Base-by-base conservation (phyloP, 2,888 invertebrate species). In the Octodonta nipae region DNA sequence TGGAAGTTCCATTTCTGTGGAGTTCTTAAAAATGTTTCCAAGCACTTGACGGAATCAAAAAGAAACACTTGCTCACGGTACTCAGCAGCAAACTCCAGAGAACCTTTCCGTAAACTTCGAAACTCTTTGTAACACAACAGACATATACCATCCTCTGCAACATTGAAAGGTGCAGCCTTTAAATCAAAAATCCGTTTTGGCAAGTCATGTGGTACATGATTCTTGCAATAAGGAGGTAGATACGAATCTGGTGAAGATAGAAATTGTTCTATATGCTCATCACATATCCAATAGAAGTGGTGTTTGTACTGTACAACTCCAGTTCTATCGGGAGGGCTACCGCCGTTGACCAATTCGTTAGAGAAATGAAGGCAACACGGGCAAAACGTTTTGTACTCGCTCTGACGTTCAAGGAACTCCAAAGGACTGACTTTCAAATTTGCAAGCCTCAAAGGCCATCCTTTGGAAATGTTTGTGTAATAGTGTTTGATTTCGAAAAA, bases 201-300 rank as follows among this genome's bases (percentile, higher is more conserved):
- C 14, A 70, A 51, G 49, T 70, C 45, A 6, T 43, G 57, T 0
- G 75, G 74, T 15, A 72, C 51, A 0, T 38, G 16, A 37, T 40
- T 37, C 0, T 39, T 41, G 24, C 55, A 56, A 27, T 50, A 48
- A 0, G 64, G 59, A 1, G 59, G 54, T 11, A 73, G 51, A 49
- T 61, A 67, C 10, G 35, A 37, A 4, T 57, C 46, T 1, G 75
- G 71, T 40, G 60, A 38, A 15, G 55, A 47, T 12, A 66, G 40
- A 37, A 75, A 72, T 17, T 51, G 44, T 16, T 62, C 48, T 8
- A 66, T 52, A 44, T 78, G 78, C 13, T 64, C 54, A 1, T 51
- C 31, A 44, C 78, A 78, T 27, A 74, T 47, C 74, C 75, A 78
- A 47, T 74, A 78, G 52, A 66, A 72, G 29, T 56, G 48, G 15